These are phyloP conservation scores for Microplitis manilae DNA, from an alignment of 2,888 invertebrate species.

Conservation along the genomic window DNA sequence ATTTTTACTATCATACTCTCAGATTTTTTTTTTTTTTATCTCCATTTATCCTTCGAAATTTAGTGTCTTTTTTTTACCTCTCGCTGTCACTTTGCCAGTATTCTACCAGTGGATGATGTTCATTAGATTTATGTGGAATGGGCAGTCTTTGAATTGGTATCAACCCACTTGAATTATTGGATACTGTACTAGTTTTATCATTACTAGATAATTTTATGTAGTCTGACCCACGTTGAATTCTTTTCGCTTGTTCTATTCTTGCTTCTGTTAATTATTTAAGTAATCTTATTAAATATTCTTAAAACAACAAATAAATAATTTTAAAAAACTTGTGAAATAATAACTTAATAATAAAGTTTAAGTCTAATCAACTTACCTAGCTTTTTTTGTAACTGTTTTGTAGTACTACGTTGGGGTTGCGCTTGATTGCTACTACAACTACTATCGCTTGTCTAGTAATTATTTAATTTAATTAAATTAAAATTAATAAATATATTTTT, in stretches of 20 bases:
- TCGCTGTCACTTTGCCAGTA: slow-evolving; percentile 72
- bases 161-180: slow-evolving; percentile 58
- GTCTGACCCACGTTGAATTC: slow-evolving; percentile 69
- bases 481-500: slow-evolving; percentile 17
- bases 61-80: slow-evolving; percentile 54
- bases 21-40: slow-evolving; percentile 2
- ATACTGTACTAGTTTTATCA: slow-evolving; percentile 56
- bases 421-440: slow-evolving; percentile 66
- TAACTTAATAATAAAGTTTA: background rate
- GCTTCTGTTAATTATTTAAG: slow-evolving; percentile 59
- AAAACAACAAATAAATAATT: too few relatives aligned
- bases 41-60: background rate
- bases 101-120: slow-evolving; percentile 73
- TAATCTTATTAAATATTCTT: too few relatives aligned
- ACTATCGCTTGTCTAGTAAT: slow-evolving; percentile 68
- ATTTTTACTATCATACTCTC: background rate
- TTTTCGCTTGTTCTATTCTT: slow-evolving; percentile 70
- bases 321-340: background rate
- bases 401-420: slow-evolving; percentile 63
- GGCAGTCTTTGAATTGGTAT: slow-evolving; percentile 70
- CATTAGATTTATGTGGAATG: slow-evolving; percentile 68
- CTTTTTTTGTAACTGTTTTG: slow-evolving; percentile 70
- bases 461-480: slow-evolving; percentile 38
- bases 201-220: slow-evolving; percentile 67
- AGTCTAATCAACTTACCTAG: slow-evolving; percentile 60